Conservation (phyloP, 1,140 invertebrate species). For the Drosophila virilis region DNA sequence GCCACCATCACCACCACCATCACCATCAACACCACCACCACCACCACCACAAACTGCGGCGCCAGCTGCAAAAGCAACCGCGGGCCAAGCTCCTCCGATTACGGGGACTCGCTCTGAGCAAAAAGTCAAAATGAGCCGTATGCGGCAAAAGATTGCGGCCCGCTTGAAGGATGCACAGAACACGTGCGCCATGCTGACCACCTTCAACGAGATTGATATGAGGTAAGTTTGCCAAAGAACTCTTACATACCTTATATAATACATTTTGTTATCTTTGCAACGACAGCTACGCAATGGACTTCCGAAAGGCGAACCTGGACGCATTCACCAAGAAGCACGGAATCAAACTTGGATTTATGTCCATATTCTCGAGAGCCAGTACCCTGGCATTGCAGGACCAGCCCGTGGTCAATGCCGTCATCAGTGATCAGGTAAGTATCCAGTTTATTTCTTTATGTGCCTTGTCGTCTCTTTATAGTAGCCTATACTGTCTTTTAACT, state of each 20-base stretch:
- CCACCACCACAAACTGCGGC: slow-evolving; percentile 85
- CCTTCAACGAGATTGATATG: slow-evolving; percentile 99
- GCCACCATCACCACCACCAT: slow-evolving; percentile 84
- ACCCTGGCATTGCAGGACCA: slow-evolving; percentile 97
- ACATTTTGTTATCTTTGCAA: slow-evolving; percentile 44
- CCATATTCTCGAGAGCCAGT: slow-evolving; percentile 97
- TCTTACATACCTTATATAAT: background rate
- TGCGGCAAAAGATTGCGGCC: slow-evolving; percentile 97
- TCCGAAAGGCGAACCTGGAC: slow-evolving; percentile 95
- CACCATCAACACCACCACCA: slow-evolving; percentile 54
- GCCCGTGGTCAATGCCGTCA: slow-evolving; percentile 99
- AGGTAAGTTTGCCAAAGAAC: slow-evolving; percentile 86
- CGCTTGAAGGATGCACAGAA: slow-evolving; percentile 99
- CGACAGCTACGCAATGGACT: slow-evolving; percentile 94
- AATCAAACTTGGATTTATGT: slow-evolving; percentile 99
- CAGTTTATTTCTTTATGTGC: background rate
- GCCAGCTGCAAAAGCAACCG: slow-evolving; percentile 82
- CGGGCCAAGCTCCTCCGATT: slow-evolving; percentile 93
- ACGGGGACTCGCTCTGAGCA: slow-evolving; percentile 96
- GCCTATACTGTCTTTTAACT: too few relatives aligned
- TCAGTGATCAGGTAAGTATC: slow-evolving; percentile 90
- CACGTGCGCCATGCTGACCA: slow-evolving; percentile 99
- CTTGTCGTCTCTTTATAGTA: too few relatives aligned
- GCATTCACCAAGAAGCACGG: slow-evolving; percentile 96
- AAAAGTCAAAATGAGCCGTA: slow-evolving; percentile 99